phyloP scores from a whole-genome alignment of 2,113 vertebrate species.

The Eptesicus fuscus region DNA sequence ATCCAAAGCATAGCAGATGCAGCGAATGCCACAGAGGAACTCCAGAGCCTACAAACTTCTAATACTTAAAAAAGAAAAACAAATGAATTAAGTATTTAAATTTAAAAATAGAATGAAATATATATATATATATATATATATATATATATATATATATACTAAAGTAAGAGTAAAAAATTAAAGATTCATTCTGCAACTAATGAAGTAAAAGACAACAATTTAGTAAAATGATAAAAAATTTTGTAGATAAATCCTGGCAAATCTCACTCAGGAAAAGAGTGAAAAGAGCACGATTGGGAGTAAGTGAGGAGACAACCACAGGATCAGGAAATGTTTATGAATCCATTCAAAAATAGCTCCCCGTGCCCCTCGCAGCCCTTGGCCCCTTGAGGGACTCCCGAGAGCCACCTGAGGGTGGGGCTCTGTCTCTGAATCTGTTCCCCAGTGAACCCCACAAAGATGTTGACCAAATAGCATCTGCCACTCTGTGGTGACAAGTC shows the following conservation, averaged over 20 bases:
- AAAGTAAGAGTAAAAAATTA: neutral
- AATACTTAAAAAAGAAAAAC: neutral
- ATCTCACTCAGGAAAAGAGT: neutral
- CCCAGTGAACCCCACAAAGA: neutral
- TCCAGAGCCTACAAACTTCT: neutral
- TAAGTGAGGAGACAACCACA: neutral
- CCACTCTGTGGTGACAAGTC: neutral
- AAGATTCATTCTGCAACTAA: neutral
- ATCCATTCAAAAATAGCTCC: neutral
- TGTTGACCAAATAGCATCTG: accelerated
- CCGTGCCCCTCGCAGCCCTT: accelerated
- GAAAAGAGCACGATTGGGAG: neutral
- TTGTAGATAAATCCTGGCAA: neutral
- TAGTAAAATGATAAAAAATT: neutral
- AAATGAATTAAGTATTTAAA: neutral
- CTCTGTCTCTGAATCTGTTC: neutral
- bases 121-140: neutral
- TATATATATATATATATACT: too few relatives aligned
- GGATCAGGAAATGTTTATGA: neutral
- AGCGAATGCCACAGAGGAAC: neutral
- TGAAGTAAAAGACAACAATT: neutral
- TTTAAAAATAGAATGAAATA: neutral
- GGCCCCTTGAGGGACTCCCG: accelerated
- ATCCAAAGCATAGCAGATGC: neutral
- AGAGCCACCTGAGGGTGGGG: accelerated